Evolutionary conservation across 2,888 invertebrate species (phyloP).

Genomic region (Ctenicera cuprea): DNA sequence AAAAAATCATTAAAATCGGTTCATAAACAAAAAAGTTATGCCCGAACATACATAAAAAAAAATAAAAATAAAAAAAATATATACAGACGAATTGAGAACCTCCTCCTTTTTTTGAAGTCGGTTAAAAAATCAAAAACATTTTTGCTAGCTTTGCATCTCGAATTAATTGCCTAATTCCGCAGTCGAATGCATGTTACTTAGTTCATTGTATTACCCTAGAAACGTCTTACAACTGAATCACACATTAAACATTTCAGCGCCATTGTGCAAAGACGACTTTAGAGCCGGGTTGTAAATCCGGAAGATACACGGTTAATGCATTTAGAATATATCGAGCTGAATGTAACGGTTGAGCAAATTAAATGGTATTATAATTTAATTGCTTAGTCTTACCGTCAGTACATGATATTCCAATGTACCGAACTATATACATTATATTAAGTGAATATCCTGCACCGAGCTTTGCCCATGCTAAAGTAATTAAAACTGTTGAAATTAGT

Average conservation of each 20-base stretch:
- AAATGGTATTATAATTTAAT: conserved; percentile 49
- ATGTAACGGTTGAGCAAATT: conserved; percentile 44
- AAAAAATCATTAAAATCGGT: too few relatives aligned
- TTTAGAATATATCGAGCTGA: conserved; percentile 32
- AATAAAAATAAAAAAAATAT: too few relatives aligned
- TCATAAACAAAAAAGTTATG: too few relatives aligned
- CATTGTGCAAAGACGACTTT: conserved; percentile 25
- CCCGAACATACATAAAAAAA: too few relatives aligned
- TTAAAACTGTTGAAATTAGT: conserved; percentile 34
- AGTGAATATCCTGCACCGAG: conserved; percentile 16
- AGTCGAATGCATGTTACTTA: too few relatives aligned
- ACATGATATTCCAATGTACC: not conserved
- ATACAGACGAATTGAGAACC: too few relatives aligned
- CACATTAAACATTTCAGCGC: conserved; percentile 13
- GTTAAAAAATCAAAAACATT: too few relatives aligned
- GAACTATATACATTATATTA: conserved; percentile 36
- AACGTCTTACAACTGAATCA: too few relatives aligned
- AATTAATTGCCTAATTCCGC: too few relatives aligned
- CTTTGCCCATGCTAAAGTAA: conserved; percentile 28
- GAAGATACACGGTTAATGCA: conserved; percentile 41
- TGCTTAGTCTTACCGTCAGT: conserved; percentile 19
- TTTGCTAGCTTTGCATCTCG: too few relatives aligned
- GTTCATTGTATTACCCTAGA: too few relatives aligned
- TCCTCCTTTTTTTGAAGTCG: too few relatives aligned
- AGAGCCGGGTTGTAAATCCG: conserved; percentile 29